phyloP scores from a whole-genome alignment of 2,797 vertebrate species.

The Crocidura indochinensis region DNA sequence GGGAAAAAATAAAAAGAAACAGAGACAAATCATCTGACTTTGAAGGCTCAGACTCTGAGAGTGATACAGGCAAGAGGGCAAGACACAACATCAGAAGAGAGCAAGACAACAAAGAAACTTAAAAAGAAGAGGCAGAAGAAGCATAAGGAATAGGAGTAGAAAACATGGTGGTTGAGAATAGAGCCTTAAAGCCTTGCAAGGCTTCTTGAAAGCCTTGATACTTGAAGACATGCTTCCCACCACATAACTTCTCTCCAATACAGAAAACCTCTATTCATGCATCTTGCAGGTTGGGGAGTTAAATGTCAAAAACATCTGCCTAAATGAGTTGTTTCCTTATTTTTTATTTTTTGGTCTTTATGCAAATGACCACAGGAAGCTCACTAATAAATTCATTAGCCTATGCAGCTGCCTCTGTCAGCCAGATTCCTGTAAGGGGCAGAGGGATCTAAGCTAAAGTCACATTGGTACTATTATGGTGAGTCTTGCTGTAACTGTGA shows the following conservation, averaged over 20 bases:
- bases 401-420: constrained; percentile 37
- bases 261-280: too few species aligned
- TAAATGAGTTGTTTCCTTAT: constrained; percentile 53
- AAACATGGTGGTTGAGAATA: background rate
- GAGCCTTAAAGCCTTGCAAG: background rate
- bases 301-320: constrained; percentile 57
- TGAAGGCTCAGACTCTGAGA: constrained; percentile 84
- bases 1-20: constrained; percentile 95
- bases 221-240: constrained; percentile 53
- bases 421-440: constrained; percentile 54
- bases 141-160: constrained; percentile 79
- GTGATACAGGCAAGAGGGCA: constrained; percentile 87
- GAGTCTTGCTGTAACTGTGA: constrained; percentile 41
- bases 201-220: background rate
- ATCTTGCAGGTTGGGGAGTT: constrained; percentile 66
- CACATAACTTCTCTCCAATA: constrained; percentile 34
- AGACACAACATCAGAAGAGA: constrained; percentile 88
- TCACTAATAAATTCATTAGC: constrained; percentile 47
- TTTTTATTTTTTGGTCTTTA: constrained; percentile 41
- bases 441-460: constrained; percentile 54
- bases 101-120: constrained; percentile 89
- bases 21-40: constrained; percentile 89
- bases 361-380: constrained; percentile 74
- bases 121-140: constrained; percentile 92
- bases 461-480: constrained; percentile 53